Evolutionary conservation across 2,797 vertebrate genomes (phyloP).

Genomic region (Tenualosa thibaudeaui): DNA sequence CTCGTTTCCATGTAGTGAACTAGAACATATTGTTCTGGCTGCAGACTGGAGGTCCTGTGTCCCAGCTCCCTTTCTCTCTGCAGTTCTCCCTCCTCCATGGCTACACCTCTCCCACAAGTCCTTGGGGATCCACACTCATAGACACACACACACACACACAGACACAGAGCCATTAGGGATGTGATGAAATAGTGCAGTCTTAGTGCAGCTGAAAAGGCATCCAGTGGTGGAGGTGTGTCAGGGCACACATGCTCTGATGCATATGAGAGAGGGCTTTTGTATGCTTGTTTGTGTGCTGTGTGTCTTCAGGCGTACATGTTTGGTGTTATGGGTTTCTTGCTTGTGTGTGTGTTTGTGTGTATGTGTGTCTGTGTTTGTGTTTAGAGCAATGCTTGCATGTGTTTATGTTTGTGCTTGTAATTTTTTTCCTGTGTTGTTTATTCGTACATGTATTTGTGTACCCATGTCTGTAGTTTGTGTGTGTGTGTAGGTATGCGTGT

Average conservation of each 20-base stretch:
- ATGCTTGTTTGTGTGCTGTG: neutral
- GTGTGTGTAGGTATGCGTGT: neutral
- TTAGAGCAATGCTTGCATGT: neutral
- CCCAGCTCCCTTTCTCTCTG: neutral
- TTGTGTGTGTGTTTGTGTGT: neutral
- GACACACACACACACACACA: neutral
- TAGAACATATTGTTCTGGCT: neutral
- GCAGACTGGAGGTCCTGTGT: neutral
- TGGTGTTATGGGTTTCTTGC: neutral
- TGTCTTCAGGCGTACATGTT: neutral
- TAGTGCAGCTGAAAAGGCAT: neutral
- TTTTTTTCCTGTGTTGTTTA: neutral
- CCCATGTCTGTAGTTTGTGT: neutral
- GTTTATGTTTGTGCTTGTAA: neutral
- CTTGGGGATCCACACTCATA: neutral
- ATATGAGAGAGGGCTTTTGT: neutral
- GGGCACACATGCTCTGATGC: neutral
- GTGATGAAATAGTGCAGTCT: neutral
- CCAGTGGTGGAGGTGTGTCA: neutral
- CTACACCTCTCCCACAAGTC: neutral
- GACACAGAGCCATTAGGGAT: neutral
- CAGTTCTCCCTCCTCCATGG: neutral
- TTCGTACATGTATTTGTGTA: neutral
- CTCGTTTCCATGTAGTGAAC: neutral
- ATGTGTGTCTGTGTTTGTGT: neutral